Percentiles rank a stretch among this genome's conserved stretches.
phyloP scores from a whole-genome alignment of 2,888 invertebrate genomes.

The Myopa tessellatipennis region DNA sequence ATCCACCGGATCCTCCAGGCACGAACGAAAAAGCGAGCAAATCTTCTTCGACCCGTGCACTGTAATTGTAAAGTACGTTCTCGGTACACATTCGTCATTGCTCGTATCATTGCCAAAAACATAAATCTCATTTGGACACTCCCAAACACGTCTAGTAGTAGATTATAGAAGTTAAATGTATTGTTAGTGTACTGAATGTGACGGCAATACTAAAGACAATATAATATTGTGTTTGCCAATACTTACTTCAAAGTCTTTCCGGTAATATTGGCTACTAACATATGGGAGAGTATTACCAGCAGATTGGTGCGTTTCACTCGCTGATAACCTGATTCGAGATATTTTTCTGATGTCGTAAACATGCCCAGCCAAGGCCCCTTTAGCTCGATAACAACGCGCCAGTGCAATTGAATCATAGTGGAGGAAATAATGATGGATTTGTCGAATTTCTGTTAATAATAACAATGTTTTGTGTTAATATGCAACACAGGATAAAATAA shows the following conservation, averaged over 20 bases:
- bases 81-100: constrained; percentile 46
- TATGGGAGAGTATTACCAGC: constrained; percentile 54
- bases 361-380: constrained; percentile 54
- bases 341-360: constrained; percentile 46
- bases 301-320: constrained; percentile 52
- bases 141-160: constrained; percentile 51
- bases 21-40: constrained; percentile 50
- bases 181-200: neutral
- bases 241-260: constrained; percentile 53
- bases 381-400: constrained; percentile 45
- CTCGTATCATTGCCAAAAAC: constrained; percentile 55
- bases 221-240: too few relatives aligned
- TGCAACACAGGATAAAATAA: too few relatives aligned
- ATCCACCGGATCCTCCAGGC: constrained; percentile 48
- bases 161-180: neutral
- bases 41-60: constrained; percentile 52
- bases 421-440: constrained; percentile 30
- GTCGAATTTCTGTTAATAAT: constrained; percentile 53
- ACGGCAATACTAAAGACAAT: neutral
- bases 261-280: constrained; percentile 52
- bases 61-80: constrained; percentile 53
- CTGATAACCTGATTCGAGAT: constrained; percentile 34
- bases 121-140: constrained; percentile 53
- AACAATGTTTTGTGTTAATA: too few relatives aligned
- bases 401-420: too few relatives aligned